These are phyloP conservation scores for Eulemur coronatus DNA, from an alignment of 2,797 vertebrate species.

Conservation along the genomic window DNA sequence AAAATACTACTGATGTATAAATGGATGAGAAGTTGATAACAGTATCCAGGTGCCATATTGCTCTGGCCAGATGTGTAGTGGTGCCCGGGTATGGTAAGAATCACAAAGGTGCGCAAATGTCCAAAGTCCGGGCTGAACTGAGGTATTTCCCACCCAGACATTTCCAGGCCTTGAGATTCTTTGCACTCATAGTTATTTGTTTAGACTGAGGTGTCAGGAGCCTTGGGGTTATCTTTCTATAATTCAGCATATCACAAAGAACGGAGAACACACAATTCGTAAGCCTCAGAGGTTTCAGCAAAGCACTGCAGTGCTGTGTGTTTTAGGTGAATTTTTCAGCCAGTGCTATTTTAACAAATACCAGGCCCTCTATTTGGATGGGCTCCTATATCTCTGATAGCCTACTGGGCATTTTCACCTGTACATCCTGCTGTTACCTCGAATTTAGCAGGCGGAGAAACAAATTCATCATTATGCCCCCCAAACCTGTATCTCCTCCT, in stretches of 20 bases:
- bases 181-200: background rate
- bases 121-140: background rate
- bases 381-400: background rate
- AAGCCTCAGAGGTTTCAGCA: background rate
- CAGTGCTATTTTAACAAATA: background rate
- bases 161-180: background rate
- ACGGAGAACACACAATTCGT: background rate
- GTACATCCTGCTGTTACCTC: background rate
- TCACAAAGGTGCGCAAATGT: background rate
- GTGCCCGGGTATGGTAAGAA: background rate
- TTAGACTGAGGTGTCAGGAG: background rate
- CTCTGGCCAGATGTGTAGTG: background rate
- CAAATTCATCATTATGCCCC: background rate
- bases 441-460: background rate
- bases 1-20: background rate
- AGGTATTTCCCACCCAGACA: background rate
- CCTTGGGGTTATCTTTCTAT: background rate
- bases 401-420: background rate
- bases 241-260: background rate
- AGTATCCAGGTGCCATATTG: fast-evolving
- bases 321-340: background rate
- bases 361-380: background rate
- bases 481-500: background rate
- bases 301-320: background rate
- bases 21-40: background rate